These are phyloP conservation scores for Drosophila busckii DNA, from an alignment of 1,140 invertebrate genomes.

Conservation along the genomic window DNA sequence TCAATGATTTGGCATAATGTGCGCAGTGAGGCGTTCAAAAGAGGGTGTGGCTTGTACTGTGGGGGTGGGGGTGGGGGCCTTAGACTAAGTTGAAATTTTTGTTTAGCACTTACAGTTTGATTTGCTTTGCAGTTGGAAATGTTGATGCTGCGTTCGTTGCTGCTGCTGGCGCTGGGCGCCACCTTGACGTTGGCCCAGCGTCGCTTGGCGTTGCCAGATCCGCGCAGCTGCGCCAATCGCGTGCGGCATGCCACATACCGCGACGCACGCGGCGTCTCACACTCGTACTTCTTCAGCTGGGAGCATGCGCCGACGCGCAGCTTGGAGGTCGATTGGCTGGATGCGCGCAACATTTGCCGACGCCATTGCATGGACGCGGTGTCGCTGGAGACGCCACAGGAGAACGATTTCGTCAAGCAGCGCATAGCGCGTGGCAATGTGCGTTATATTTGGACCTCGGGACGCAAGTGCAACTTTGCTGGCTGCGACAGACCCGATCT, in stretches of 20 bases:
- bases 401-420: constrained; percentile 94
- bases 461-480: constrained; percentile 94
- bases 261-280: constrained; percentile 89
- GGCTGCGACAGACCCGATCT: constrained; percentile 92
- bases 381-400: constrained; percentile 91
- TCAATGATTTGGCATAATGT: constrained; percentile 69
- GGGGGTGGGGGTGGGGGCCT: too few relatives aligned
- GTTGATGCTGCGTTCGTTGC: constrained; percentile 75
- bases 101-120: constrained; percentile 8
- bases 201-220: constrained; percentile 91
- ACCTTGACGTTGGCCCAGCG: constrained; percentile 87
- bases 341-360: constrained; percentile 93
- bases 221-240: constrained; percentile 91
- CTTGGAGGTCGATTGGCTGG: constrained; percentile 94
- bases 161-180: constrained; percentile 84
- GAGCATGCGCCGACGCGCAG: constrained; percentile 90
- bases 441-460: constrained; percentile 93
- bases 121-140: constrained; percentile 27
- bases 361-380: constrained; percentile 96
- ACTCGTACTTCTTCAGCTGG: constrained; percentile 97
- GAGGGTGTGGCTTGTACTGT: too few relatives aligned
- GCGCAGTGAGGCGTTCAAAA: too few relatives aligned
- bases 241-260: constrained; percentile 92
- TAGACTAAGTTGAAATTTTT: too few relatives aligned
- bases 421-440: constrained; percentile 86